Evolutionary conservation across 2,888 invertebrate genomes (phyloP).

Genomic region (Lithophane socia): DNA sequence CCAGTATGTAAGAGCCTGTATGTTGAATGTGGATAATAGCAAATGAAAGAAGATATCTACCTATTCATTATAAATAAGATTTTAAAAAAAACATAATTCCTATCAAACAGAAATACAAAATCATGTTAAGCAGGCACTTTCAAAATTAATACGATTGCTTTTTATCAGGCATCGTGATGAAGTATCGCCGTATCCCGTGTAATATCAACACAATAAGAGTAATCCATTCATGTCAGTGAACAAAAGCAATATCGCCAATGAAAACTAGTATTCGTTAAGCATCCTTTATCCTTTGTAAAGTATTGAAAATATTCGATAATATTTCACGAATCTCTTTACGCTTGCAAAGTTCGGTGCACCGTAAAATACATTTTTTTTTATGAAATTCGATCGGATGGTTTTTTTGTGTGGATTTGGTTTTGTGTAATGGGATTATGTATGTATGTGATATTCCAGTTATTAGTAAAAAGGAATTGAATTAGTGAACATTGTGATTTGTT

Average conservation of each 20-base stretch:
- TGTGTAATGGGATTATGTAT: not conserved
- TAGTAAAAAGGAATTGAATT: not conserved
- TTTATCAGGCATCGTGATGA: constrained; percentile 72
- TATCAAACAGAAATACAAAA: not conserved
- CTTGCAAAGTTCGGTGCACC: constrained; percentile 22
- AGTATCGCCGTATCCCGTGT: constrained; percentile 74
- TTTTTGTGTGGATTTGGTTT: not conserved
- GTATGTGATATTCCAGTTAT: not conserved
- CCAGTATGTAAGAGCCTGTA: too few species aligned
- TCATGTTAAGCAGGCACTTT: constrained; percentile 31
- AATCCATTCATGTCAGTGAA: constrained; percentile 83
- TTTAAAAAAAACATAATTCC: too few species aligned
- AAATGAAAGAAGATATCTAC: too few species aligned
- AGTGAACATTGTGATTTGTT: not conserved
- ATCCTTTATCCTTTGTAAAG: constrained; percentile 78
- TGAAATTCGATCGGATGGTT: not conserved
- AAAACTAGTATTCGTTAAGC: constrained; percentile 85
- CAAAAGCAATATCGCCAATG: constrained; percentile 86
- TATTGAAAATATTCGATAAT: constrained; percentile 74
- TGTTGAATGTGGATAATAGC: not conserved
- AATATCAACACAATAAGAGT: constrained; percentile 78
- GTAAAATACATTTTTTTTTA: constrained; percentile 18
- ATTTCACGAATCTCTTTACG: constrained; percentile 52
- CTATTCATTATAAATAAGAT: not conserved
- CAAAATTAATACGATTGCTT: constrained; percentile 63